Conservation (phyloP, 2,888 invertebrate species). For the Dolomedes plantarius region DNA sequence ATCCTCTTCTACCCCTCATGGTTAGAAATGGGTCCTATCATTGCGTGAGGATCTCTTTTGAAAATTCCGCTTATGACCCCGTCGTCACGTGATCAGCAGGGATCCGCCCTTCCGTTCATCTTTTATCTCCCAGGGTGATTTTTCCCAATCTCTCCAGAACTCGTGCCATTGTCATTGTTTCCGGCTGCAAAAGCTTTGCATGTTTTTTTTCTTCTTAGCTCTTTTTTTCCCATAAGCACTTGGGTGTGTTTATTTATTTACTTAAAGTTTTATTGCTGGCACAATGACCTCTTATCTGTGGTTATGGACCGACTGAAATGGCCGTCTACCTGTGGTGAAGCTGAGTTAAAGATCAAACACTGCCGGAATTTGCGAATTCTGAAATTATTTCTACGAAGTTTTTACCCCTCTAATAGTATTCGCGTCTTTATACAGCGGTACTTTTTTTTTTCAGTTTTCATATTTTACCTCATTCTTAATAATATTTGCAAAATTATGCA, state of each 20-base stretch:
- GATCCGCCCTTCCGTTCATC: slow-evolving; percentile 64
- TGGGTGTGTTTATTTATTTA: slow-evolving; percentile 15
- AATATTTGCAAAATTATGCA: no score
- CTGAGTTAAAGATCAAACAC: no score
- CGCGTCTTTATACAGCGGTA: no score
- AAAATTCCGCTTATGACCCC: slow-evolving; percentile 47
- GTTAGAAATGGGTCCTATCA: slow-evolving; percentile 6
- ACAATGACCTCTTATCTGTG: slow-evolving; percentile 42
- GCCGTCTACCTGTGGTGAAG: neutral
- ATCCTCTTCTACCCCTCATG: slow-evolving; percentile 22
- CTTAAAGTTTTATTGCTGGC: slow-evolving; percentile 34
- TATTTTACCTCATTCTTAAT: no score
- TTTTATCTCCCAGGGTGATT: slow-evolving; percentile 52
- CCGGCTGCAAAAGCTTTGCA: slow-evolving; percentile 24
- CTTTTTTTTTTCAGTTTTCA: no score
- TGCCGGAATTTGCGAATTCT: no score
- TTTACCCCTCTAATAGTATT: no score
- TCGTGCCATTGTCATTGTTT: slow-evolving; percentile 50
- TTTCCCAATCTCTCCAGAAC: slow-evolving; percentile 27
- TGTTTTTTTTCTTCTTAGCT: slow-evolving; percentile 15
- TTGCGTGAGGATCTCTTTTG: slow-evolving; percentile 38
- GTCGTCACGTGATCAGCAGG: slow-evolving; percentile 47
- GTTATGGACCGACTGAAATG: slow-evolving; percentile 27
- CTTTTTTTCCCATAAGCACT: slow-evolving; percentile 28
- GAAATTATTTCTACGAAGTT: no score